Base-by-base conservation (phyloP, 2,113 vertebrate species). In the Willisornis vidua region DNA sequence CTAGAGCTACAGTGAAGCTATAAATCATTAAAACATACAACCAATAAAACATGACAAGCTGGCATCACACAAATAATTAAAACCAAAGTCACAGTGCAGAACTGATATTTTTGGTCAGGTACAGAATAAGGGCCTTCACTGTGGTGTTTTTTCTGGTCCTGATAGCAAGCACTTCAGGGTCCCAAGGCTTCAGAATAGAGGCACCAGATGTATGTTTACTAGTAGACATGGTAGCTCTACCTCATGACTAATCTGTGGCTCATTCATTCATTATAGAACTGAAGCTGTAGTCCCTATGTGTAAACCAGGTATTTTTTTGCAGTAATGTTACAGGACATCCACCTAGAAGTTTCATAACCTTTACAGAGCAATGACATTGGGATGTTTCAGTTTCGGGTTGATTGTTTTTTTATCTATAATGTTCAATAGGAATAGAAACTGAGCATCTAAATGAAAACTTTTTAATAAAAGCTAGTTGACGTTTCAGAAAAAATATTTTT, bases 1-100 rank as follows among this genome's bases (percentile, higher is more conserved):
- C 49, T 49, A 14, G 71, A 94, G 63, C 88, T 95, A 66, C 70
- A 78, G 68, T 81, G 75, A 86, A 67, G 35, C 62, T n/a, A 94
- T 95, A 96, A 97, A 97, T 49, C 72, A 96, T 93, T 75, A 96
- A 97, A 96, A 96, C 54, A 71, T 88, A 81, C 96, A 97, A 92
- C 89, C 17, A 35, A 90, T 83, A 95, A 95, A 93, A 95, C 74
- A 95, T 67, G 82, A 94, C 93, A 93, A 85, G 87, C 77, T 94
- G 73, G 57, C 90, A 70, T 58, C 58, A 93, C n/a, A 85, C 92
- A 87, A 94, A 94, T 94, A 96, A 96, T 86, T 96, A 92, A 97
- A 94, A 85, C 41, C 37, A 55, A 90, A 89, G 79, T 91, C 75
- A 79, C 72, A 85, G 19, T 62, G 89, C 71, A 87, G 92, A 95